Conservation (phyloP, 2,888 invertebrate genomes). For the Helobdella robusta region DNA sequence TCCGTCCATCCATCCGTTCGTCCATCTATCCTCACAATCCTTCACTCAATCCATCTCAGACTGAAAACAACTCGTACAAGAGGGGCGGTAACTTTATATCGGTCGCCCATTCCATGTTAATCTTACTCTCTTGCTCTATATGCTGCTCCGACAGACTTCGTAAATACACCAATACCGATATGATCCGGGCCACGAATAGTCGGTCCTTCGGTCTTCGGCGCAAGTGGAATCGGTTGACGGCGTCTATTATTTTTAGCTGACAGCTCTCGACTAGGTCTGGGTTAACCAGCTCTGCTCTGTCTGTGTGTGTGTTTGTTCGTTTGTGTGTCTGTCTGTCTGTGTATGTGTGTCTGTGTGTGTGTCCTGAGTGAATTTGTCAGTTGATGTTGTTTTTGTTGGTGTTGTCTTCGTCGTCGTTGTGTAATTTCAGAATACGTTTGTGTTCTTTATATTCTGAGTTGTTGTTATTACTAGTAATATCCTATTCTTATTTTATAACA, state of each 20-base stretch:
- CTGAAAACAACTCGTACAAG: slow-evolving; percentile 32
- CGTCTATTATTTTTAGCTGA: slow-evolving; percentile 5
- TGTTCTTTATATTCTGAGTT: neutral
- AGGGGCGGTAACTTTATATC: slow-evolving; percentile 32
- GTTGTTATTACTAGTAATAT: neutral
- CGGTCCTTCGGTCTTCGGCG: slow-evolving; percentile 9
- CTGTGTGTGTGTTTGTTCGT: too few species aligned
- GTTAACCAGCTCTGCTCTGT: neutral
- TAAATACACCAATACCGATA: slow-evolving; percentile 27
- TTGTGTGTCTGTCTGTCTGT: too few species aligned
- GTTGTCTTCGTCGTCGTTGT: too few species aligned
- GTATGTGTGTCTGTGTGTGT: too few species aligned
- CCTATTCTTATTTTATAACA: neutral
- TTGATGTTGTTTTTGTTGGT: too few species aligned
- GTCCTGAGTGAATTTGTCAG: too few species aligned
- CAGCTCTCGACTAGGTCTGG: slow-evolving; percentile 14
- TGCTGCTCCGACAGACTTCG: slow-evolving; percentile 29
- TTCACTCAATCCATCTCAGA: slow-evolving; percentile 18
- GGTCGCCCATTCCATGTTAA: slow-evolving; percentile 30
- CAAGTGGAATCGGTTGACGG: neutral
- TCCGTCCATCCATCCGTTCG: too few species aligned
- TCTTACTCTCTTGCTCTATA: slow-evolving; percentile 29
- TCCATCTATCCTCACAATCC: too few species aligned
- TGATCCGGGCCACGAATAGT: slow-evolving; percentile 23
- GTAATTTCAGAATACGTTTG: neutral